Evolutionary conservation across 2,797 vertebrate species (phyloP), one percentile per base, ranked within the genome.

Genomic region (Carduelis carduelis): DNA sequence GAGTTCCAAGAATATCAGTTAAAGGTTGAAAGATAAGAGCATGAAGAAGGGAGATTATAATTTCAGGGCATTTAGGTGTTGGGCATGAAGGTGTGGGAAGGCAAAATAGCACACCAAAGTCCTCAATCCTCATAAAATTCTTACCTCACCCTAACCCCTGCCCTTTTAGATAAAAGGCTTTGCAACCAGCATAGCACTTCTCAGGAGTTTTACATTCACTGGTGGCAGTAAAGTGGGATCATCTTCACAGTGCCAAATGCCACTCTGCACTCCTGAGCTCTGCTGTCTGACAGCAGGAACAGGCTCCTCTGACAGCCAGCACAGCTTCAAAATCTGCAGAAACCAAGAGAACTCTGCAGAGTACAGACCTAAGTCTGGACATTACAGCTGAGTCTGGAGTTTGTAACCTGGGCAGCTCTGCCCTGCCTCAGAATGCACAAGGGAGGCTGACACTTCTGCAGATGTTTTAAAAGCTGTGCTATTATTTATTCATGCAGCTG

Each of bases 401-500:
- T 55, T 78, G 35, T 52, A 77, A 89, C 41, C 32, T 41, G 20
- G 60, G 41, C 43, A 91, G 60, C 30, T 68, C 65, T 89, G 63
- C 66, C 59, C 65, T 6, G 3, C 71, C 70, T 75, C 79, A 44
- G 46, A 69, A 84, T 14, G 23, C 89, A 76, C 53, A 57, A 60
- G 91, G 78, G 83, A 93, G 50, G 27, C 49, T 47, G 60, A 78
- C 76, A 79, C 56, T 94, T 96, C 18, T 79, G 70, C 47, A 88
- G 84, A 50, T 94, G 83, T 95, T 96, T 93, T 94, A 94, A 95
- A 96, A 95, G 90, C 77, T 96, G 88, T 89, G 81, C 43, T 89
- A 74, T 97, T 83, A 97, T 87, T 97, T 95, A 97, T 97, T 96
- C 39, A 92, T 93, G 90, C 34, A 39, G 44, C 20, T 80, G 65